A percentile compares a stretch with the other conserved stretches of the same genome.
Evolutionary conservation across 2,113 vertebrate species (phyloP).

Genomic region (Myiozetetes cayanensis): DNA sequence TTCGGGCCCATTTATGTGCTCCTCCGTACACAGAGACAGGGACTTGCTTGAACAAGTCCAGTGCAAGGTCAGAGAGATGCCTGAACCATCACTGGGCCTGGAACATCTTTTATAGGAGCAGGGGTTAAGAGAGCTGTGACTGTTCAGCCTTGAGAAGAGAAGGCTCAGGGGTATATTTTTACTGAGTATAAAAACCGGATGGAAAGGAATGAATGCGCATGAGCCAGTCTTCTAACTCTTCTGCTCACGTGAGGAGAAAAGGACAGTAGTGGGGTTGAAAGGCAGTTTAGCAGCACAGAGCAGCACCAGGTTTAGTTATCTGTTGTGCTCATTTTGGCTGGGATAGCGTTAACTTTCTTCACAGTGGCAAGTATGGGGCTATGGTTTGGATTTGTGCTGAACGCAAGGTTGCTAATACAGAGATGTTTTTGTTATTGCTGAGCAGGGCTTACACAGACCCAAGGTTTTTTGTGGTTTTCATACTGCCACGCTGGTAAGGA

Average conservation of each 20-base stretch:
- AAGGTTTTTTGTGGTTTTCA: neutral
- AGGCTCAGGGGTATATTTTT: neutral
- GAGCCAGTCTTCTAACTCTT: neutral
- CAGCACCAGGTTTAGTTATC: neutral
- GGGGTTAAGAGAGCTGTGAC: neutral
- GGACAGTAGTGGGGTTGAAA: neutral
- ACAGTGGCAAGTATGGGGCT: neutral
- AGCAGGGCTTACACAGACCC: neutral
- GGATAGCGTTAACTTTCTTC: neutral
- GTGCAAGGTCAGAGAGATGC: neutral
- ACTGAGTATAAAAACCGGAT: neutral
- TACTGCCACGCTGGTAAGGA: neutral
- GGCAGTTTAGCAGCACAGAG: neutral
- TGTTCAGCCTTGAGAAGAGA: neutral
- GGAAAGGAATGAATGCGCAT: neutral
- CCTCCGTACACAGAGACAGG: neutral
- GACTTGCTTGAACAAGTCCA: neutral
- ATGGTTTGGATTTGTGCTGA: neutral
- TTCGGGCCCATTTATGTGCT: neutral
- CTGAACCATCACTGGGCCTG: neutral
- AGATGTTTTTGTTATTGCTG: neutral
- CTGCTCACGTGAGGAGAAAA: neutral
- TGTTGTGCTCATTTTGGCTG: neutral
- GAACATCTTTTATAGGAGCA: neutral
- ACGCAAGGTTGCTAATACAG: neutral